Evolutionary conservation across 2,113 vertebrate genomes (phyloP).

Genomic region (Hippocampus mohnikei): DNA sequence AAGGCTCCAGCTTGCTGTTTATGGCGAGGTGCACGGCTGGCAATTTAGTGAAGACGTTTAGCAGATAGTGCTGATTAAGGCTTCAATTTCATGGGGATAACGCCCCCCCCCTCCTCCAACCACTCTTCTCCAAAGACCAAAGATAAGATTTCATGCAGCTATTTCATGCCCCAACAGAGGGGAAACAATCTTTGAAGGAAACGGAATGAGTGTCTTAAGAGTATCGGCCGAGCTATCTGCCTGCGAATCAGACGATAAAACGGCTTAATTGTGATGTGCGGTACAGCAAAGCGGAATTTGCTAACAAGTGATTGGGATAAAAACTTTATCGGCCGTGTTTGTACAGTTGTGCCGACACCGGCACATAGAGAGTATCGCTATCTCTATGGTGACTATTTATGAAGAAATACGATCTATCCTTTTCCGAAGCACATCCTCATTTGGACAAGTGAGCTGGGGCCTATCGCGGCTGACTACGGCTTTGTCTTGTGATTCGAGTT

Average conservation of each 20-base stretch:
- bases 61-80: conserved; percentile 42
- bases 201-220: conserved; percentile 17
- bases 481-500: no score
- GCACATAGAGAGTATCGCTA: not conserved
- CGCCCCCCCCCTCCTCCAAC: not conserved
- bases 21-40: conserved; percentile 29
- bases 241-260: conserved; percentile 52
- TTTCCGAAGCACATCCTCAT: no score
- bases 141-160: not conserved
- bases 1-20: conserved; percentile 44
- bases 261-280: conserved; percentile 59
- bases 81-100: conserved; percentile 22
- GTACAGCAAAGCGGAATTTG: conserved; percentile 8
- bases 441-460: no score
- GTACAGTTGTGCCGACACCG: not conserved
- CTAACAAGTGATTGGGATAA: not conserved
- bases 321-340: not conserved
- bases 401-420: no score
- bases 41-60: conserved; percentile 40
- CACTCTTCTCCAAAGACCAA: conserved; percentile 7
- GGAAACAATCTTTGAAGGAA: conserved; percentile 36
- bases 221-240: conserved; percentile 55
- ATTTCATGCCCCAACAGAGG: conserved; percentile 13
- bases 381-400: not conserved
- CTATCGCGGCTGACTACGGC: no score